Conservation (phyloP, 1,140 invertebrate genomes). For the Bilobella aurantiaca region DNA sequence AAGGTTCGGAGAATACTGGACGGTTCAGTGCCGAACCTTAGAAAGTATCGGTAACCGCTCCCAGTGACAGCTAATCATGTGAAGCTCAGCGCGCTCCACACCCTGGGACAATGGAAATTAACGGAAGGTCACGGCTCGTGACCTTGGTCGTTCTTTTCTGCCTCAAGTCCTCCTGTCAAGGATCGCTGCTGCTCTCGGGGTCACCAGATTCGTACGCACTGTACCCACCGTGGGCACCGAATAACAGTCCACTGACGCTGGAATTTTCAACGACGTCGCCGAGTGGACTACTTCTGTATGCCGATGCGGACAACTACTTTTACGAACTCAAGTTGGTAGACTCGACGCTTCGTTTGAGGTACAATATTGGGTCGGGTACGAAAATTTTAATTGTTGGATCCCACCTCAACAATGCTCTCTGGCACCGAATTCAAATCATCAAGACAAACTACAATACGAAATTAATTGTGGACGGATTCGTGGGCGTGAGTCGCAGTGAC, state of each 20-base stretch:
- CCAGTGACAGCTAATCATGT: too few relatives aligned
- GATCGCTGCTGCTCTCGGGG: constrained; percentile 42
- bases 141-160: neutral
- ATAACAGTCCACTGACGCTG: constrained; percentile 71
- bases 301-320: constrained; percentile 86
- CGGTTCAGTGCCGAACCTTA: too few relatives aligned
- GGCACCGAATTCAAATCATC: constrained; percentile 74
- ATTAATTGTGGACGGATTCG: constrained; percentile 62
- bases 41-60: too few relatives aligned
- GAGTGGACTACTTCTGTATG: constrained; percentile 79
- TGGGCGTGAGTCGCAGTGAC: constrained; percentile 60
- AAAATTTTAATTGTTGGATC: constrained; percentile 58
- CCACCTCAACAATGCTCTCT: constrained; percentile 74
- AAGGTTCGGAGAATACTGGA: too few relatives aligned
- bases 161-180: neutral
- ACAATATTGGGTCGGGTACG: constrained; percentile 74
- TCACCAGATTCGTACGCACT: constrained; percentile 75
- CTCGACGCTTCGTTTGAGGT: constrained; percentile 71
- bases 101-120: too few relatives aligned
- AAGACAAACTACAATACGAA: constrained; percentile 65
- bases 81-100: too few relatives aligned
- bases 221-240: constrained; percentile 72
- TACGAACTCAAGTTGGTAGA: constrained; percentile 89
- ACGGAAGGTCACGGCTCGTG: neutral
- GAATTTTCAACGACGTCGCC: constrained; percentile 85